Base-by-base conservation (phyloP, 1,140 invertebrate genomes). In the Bombus polaris region DNA sequence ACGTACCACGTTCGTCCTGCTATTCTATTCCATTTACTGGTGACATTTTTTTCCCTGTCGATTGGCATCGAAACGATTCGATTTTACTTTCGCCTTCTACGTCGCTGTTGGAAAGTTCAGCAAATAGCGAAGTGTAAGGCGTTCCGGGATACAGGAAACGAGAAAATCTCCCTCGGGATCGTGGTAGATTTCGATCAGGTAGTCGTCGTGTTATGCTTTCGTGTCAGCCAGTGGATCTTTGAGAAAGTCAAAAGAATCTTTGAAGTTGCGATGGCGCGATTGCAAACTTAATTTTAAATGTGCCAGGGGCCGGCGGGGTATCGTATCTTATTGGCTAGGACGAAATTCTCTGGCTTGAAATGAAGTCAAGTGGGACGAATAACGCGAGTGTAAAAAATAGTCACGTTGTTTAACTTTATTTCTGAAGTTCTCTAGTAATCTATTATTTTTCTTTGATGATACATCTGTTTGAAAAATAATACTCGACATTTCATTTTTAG, bases 171-270 rank as follows among this genome's bases (percentile, higher is more conserved):
- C 81, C 72, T 25, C 59, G 65, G 57, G 77, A 74, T 80, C 53
- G 68, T 39, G 68, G 76, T 73, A 82, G 81, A 87, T 90, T 90
- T 62, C 78, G 53, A 87, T 89, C 86, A 86, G 84, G 84, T 85
- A 88, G 80, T 66, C 53, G 68, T 62, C 74, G 57, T 22, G 85
- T 77, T 88, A 81, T 81, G 53, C 73, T 22, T 44, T 9, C 22
- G 65, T 22, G 22, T 57, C 62, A 65, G 59, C 22, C 9, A 59
- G 18, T 35, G 70, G 77, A 65, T 71, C 82, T 87, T 80, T 66
- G 72, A 86, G 81, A 91, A 86, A 89, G 89, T 87, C 91, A 86
- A 77, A 79, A 80, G 87, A 68, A 42, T 80, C 91, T 89, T 87
- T 90, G 87, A 86, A 82, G 78, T 86, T 32, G 59, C 66, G 28